phyloP scores from a whole-genome alignment of 2,113 vertebrate genomes.

The Malaclemys terrapin region DNA sequence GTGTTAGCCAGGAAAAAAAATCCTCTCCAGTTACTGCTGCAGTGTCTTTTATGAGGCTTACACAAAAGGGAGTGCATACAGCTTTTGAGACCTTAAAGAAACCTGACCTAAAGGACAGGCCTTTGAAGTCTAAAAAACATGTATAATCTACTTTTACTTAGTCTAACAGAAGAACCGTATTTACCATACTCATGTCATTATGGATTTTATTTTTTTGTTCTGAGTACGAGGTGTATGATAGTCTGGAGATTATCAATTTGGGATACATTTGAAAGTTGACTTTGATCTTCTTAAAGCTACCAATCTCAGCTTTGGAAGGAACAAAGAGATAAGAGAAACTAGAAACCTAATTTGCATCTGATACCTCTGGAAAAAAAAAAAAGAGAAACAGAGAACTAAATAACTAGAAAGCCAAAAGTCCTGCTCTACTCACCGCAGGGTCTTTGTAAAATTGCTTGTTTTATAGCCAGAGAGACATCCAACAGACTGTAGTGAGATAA shows the following conservation, averaged over 20 bases:
- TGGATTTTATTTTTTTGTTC: slow-evolving; percentile 74
- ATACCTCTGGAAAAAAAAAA: slow-evolving; percentile 52
- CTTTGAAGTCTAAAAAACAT: slow-evolving; percentile 77
- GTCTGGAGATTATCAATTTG: slow-evolving; percentile 78
- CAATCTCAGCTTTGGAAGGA: slow-evolving; percentile 70
- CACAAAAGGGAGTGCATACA: slow-evolving; percentile 42
- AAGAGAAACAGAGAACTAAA: slow-evolving; percentile 62
- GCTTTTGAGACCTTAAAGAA: slow-evolving; percentile 73
- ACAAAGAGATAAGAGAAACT: slow-evolving; percentile 76
- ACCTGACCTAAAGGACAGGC: slow-evolving; percentile 57
- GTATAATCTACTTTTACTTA: slow-evolving; percentile 77
- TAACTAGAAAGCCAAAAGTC: slow-evolving; percentile 67
- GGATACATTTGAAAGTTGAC: slow-evolving; percentile 74
- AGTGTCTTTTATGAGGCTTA: slow-evolving; percentile 54
- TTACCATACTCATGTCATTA: slow-evolving; percentile 74
- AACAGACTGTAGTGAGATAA: slow-evolving; percentile 67
- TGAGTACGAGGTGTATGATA: slow-evolving; percentile 72
- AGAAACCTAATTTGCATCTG: slow-evolving; percentile 74
- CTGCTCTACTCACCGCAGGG: slow-evolving; percentile 50
- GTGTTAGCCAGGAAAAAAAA: slow-evolving; percentile 54
- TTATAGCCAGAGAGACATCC: slow-evolving; percentile 70
- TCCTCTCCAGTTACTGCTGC: slow-evolving; percentile 50
- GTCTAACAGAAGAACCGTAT: slow-evolving; percentile 71
- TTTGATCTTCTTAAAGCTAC: slow-evolving; percentile 78
- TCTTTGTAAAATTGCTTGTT: slow-evolving; percentile 74